Evolutionary conservation across 2,888 invertebrate species (phyloP).

Genomic region (Aphodius granarius): DNA sequence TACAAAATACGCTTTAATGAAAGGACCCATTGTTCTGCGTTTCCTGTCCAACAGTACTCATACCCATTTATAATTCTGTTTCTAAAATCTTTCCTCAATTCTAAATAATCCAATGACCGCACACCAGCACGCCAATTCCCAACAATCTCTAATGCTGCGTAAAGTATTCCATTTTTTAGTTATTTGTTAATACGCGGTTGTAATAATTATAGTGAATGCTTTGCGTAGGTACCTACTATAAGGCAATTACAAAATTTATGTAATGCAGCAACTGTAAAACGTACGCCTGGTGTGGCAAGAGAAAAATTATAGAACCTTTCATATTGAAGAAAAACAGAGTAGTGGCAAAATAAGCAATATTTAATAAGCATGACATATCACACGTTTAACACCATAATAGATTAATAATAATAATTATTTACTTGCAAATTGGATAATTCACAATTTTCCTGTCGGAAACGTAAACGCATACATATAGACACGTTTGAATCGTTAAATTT

Average conservation of each 20-base stretch:
- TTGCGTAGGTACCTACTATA: not conserved
- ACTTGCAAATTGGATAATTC: too few species aligned
- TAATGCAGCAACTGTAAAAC: not conserved
- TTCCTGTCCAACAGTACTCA: not conserved
- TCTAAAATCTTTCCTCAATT: not conserved
- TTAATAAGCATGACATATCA: not conserved
- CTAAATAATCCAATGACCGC: not conserved
- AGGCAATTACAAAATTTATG: not conserved
- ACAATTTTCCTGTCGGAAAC: too few species aligned
- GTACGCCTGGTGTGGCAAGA: not conserved
- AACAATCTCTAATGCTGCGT: not conserved
- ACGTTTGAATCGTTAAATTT: too few species aligned
- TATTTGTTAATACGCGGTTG: not conserved
- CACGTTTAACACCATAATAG: too few species aligned
- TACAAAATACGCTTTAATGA: not conserved
- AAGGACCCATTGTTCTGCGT: not conserved
- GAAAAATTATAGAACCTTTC: not conserved
- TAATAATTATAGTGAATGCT: not conserved
- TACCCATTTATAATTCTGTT: not conserved
- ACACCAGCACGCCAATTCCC: not conserved
- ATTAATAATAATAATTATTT: too few species aligned
- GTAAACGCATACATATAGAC: too few species aligned
- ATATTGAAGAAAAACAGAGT: not conserved
- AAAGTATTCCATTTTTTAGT: not conserved
- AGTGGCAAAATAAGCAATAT: not conserved